Conservation (phyloP, 2,113 vertebrate genomes). For the Zapus hudsonius region DNA sequence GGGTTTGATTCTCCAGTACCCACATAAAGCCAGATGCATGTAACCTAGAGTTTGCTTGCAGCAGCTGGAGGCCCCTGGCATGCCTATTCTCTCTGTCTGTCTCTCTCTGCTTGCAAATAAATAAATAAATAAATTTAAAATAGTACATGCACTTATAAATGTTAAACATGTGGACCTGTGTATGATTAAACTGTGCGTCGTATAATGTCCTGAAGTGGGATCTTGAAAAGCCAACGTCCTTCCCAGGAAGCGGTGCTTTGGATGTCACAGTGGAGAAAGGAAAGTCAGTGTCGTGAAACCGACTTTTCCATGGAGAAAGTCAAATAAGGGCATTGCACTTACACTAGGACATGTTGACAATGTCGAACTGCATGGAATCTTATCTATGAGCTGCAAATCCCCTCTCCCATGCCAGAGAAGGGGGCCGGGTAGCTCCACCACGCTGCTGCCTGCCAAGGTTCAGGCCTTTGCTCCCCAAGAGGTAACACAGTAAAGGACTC, state of each 20-base stretch:
- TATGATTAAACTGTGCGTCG: neutral
- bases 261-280: neutral
- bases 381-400: slow-evolving; percentile 71
- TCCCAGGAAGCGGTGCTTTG: neutral
- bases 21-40: too few relatives aligned
- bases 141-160: neutral
- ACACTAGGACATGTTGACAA: slow-evolving; percentile 59
- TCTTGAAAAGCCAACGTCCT: neutral
- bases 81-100: too few relatives aligned
- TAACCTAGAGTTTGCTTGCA: too few relatives aligned
- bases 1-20: too few relatives aligned
- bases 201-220: neutral
- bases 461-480: slow-evolving; percentile 3
- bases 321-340: slow-evolving; percentile 48
- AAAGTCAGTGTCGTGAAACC: neutral
- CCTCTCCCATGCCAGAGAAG: slow-evolving; percentile 41
- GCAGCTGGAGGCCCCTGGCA: too few relatives aligned
- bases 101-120: too few relatives aligned
- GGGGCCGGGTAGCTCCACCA: neutral
- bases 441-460: neutral
- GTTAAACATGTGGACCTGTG: neutral
- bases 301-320: slow-evolving; percentile 46
- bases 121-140: neutral
- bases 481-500: slow-evolving; percentile 22
- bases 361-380: slow-evolving; percentile 53